Base-by-base conservation (phyloP, 2,888 invertebrate genomes). In the Panzeria rudis region DNA sequence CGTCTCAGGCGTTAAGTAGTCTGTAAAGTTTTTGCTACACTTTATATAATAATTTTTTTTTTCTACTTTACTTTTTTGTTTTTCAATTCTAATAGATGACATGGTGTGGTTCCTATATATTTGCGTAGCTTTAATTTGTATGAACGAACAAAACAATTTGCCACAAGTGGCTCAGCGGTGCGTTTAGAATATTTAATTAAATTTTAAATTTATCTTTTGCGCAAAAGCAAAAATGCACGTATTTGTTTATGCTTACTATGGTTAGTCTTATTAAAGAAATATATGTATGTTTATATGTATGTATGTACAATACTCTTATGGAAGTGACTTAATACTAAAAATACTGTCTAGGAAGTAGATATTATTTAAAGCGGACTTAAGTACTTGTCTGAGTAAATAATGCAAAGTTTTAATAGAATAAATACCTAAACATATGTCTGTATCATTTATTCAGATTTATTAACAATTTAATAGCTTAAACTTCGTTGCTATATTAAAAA, bases 151-250 rank as follows among this genome's bases (percentile, higher is more conserved):
- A 73, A 82, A 85, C 85, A 82, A 85, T 85, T 85, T 82, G 85
- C 85, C 82, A 85, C 85, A 85, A 85, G 85, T 85, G 85, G 81
- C 82, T 85, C 82, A 81, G 82, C 78, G 85, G 82, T 85, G 85
- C 85, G 85, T 82, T 85, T 75, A 78, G 85, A 85, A 85, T 85
- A 85, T 85, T 85, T 85, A 85, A 84, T 81, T 84, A 84, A 84
- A 84, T 81, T 84, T 81, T 62, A 75, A 69, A 68, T 81, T 68
- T 77, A 72, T 80, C 13, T 56, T 35, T 47, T 47, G 9, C 25
- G 11, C 38, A 41, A 38, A 50, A 25, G 7, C 25, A 69, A 62
- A 52, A 78, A 32, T 41, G 41, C 29, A 62, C 20, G 41, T 23
- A 44, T 29, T 56, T 32, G 38, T 44, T 76, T 25, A 5, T 25